phyloP scores from a whole-genome alignment of 2,888 invertebrate genomes.

The Drosophila dives region DNA sequence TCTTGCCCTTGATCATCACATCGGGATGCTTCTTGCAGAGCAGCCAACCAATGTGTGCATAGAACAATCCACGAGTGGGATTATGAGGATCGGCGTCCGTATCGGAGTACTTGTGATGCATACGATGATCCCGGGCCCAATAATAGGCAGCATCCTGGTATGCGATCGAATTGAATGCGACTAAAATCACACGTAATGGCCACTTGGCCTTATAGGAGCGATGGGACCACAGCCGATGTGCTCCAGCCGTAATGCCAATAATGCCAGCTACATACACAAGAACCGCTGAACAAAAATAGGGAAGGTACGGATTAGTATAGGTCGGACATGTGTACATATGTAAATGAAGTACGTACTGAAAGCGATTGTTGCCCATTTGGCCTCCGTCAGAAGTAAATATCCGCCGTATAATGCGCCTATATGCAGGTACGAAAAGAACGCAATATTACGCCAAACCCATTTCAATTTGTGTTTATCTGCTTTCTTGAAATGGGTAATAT shows the following conservation, averaged over 20 bases:
- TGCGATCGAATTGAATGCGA: conserved; percentile 93
- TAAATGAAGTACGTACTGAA: conserved; percentile 87
- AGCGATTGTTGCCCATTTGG: conserved; percentile 89
- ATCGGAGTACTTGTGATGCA: conserved; percentile 96
- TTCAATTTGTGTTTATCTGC: conserved; percentile 87
- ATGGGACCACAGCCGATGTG: conserved; percentile 98
- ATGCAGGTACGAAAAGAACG: conserved; percentile 91
- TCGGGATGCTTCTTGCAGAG: conserved; percentile 95
- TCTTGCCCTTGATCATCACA: conserved; percentile 93
- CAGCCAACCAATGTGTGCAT: conserved; percentile 98
- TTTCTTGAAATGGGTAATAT: conserved; percentile 86
- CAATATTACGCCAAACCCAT: conserved; percentile 93
- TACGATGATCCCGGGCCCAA: conserved; percentile 92
- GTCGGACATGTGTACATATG: not conserved
- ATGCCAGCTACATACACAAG: conserved; percentile 91
- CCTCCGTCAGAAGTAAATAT: conserved; percentile 90
- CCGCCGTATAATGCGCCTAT: conserved; percentile 90
- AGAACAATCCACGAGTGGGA: conserved; percentile 97
- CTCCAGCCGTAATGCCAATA: conserved; percentile 97
- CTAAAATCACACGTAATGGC: conserved; percentile 92
- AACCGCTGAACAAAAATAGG: conserved; percentile 87
- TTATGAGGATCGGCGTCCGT: conserved; percentile 97
- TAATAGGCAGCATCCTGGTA: conserved; percentile 93
- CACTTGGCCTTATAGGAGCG: conserved; percentile 97
- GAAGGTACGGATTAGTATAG: not conserved